A percentile compares a stretch with the other conserved stretches of the same genome.
These are phyloP conservation scores for Synchiropus splendidus DNA, from an alignment of 2,113 vertebrate species.

Conservation along the genomic window DNA sequence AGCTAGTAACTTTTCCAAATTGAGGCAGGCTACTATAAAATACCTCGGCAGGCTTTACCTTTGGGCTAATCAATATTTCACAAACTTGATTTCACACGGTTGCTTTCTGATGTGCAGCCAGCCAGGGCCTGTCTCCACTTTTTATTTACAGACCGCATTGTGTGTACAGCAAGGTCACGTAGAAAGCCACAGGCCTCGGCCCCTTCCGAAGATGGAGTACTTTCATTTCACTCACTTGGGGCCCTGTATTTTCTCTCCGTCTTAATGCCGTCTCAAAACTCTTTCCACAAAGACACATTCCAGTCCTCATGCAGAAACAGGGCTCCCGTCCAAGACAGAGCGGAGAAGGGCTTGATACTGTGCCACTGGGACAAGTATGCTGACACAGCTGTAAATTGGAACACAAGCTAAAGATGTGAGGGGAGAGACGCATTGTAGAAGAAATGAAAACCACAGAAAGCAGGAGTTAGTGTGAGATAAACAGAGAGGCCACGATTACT, in stretches of 20 bases:
- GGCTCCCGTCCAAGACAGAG: constrained; percentile 42
- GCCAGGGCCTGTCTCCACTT: constrained; percentile 19
- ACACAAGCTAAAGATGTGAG: constrained; percentile 47
- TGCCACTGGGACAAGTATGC: constrained; percentile 52
- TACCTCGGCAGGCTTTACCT: constrained; percentile 18
- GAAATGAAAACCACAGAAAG: constrained; percentile 2
- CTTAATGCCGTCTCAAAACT: constrained; percentile 57
- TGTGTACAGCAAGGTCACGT: constrained; percentile 47
- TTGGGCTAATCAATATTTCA: constrained; percentile 38
- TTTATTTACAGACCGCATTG: constrained; percentile 44
- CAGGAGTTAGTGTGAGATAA: too few relatives aligned
- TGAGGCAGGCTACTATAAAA: constrained; percentile 27
- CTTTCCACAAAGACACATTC: constrained; percentile 57
- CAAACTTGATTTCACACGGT: constrained; percentile 21
- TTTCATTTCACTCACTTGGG: constrained; percentile 59
- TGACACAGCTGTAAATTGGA: constrained; percentile 46
- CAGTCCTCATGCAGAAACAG: constrained; percentile 41
- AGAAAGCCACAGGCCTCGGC: constrained; percentile 37
- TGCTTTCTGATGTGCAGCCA: constrained; percentile 29
- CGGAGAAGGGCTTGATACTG: constrained; percentile 41
- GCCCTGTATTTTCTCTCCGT: constrained; percentile 55
- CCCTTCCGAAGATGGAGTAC: constrained; percentile 53
- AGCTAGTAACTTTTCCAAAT: constrained; percentile 24
- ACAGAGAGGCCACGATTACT: too few relatives aligned
- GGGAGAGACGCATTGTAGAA: constrained; percentile 12